Percentiles rank a stretch among this genome's conserved stretches.
Conservation (phyloP, 1,140 invertebrate species). For the Tetramorium alpestre region DNA sequence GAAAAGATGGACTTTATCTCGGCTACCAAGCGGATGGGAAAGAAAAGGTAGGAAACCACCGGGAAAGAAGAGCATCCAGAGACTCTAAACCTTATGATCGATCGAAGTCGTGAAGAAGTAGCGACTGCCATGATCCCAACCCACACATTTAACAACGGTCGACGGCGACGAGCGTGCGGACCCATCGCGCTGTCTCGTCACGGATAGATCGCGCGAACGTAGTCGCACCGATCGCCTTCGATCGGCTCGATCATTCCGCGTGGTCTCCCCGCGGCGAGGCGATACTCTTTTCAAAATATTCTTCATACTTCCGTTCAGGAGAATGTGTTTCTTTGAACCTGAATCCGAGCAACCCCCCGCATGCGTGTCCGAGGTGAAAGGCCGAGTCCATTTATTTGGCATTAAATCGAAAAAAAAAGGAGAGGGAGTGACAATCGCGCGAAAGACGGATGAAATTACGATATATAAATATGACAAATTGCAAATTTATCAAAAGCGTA, state of each 20-base stretch:
- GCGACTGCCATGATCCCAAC: constrained; percentile 60
- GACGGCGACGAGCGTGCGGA: constrained; percentile 69
- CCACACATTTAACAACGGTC: constrained; percentile 51
- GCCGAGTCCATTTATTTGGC: constrained; percentile 68
- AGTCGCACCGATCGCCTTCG: background rate
- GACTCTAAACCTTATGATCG: constrained; percentile 63
- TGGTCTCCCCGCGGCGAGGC: constrained; percentile 69
- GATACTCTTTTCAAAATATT: constrained; percentile 85
- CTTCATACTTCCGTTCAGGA: constrained; percentile 80
- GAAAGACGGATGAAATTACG: background rate
- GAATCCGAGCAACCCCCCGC: constrained; percentile 71
- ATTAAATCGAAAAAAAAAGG: background rate
- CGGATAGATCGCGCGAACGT: constrained; percentile 57
- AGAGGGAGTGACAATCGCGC: background rate
- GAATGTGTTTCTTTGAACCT: constrained; percentile 82
- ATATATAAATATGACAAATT: background rate
- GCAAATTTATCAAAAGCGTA: background rate
- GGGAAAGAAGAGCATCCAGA: constrained; percentile 37
- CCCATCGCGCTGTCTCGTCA: constrained; percentile 77
- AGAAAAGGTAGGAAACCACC: background rate
- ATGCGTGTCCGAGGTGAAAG: constrained; percentile 82
- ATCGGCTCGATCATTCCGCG: constrained; percentile 10
- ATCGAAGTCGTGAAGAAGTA: constrained; percentile 64
- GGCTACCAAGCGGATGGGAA: constrained; percentile 35
- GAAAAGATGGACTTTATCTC: background rate